Base-by-base conservation (phyloP, 2,113 vertebrate species). In the Scartelaos histophorus region DNA sequence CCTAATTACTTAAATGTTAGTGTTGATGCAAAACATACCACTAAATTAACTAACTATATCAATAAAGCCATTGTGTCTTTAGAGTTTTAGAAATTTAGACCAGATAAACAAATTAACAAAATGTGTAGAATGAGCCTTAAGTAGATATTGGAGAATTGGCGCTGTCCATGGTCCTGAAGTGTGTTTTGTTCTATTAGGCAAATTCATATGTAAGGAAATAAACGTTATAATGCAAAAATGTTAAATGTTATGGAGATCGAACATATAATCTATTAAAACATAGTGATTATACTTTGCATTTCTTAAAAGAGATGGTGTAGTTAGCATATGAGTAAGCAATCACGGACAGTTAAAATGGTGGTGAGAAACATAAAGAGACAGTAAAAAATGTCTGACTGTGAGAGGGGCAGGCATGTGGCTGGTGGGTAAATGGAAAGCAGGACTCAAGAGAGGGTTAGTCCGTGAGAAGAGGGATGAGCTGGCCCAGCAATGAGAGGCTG, bases 391-490 rank as follows among this genome's bases (percentile, higher is more conserved):
- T n/a, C 66, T 57, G 51, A 51, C 19, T 46, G 29, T 69, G 58
- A 74, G 80, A 13, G 15, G 70, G 51, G 29, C 7, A 22, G 34
- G 34, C 21, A 43, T 61, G 58, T 38, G 21, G 46, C 67, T 38
- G 38, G 68, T 46, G 66, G 25, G 29, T 22, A 73, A 73, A 64
- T 60, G 21, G 74, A 71, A 67, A 62, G 47, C 49, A 68, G 46
- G 53, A 45, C 65, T 71, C 68, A 29, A 67, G 75, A 82, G 77
- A 70, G 66, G 67, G 57, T 79, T 75, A 71, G 67, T 66, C 73
- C 56, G 65, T 57, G 73, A 71, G 74, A 71, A 35, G 77, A 38
- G 65, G 74, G 57, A 71, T 78, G 85, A 88, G 76, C 60, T 29
- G 67, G 76, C 56, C 56, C 47, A 45, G 66, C 17, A 35, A 64